Base-by-base conservation (phyloP, 2,113 vertebrate genomes). In the Piliocolobus tephrosceles region DNA sequence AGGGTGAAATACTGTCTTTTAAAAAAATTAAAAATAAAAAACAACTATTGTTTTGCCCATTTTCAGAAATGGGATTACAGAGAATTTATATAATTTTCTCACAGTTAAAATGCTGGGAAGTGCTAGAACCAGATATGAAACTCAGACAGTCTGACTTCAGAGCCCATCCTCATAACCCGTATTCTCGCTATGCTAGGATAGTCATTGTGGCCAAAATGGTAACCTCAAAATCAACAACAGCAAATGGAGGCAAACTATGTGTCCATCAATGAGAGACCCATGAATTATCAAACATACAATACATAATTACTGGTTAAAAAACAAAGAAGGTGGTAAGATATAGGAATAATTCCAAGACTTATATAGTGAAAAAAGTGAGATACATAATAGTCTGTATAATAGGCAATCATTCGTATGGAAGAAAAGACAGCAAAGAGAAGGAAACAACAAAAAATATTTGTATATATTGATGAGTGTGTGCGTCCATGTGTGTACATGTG, bases 401-500 rank as follows among this genome's bases (percentile, higher is more conserved):
- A 76, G 17, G 20, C 30, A 55, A 72, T 35, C 43, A 85, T 76
- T 27, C 13, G 6, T 3, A 18, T 55, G 72, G 57, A 64, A 27
- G 32, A 61, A 45, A 64, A 27, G 22, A 61, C 22, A 83, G 32
- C 7, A 58, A 47, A 75, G 8, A 47, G 11, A 50, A 92, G n/a
- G 68, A 72, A 38, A 73, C 6, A 40, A 27, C 6, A 55, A 35
- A 55, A 32, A 55, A 14, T 9, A 20, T 57, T 6, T 10, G 14
- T 38, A 30, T 38, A 75, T 57, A 50, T 32, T 7, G 11, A 58
- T 70, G 9, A 57, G 16, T 40, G 40, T n/a, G 57, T 43, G n/a
- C 27, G 8, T 7, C 18, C 6, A 3, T 30, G 11, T 20, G 68
- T 20, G 8, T 4, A 9, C 8, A 38, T 10, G n/a, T n/a, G 17